Base-by-base conservation (phyloP, 2,113 vertebrate genomes). In the Pseudorasbora parva region DNA sequence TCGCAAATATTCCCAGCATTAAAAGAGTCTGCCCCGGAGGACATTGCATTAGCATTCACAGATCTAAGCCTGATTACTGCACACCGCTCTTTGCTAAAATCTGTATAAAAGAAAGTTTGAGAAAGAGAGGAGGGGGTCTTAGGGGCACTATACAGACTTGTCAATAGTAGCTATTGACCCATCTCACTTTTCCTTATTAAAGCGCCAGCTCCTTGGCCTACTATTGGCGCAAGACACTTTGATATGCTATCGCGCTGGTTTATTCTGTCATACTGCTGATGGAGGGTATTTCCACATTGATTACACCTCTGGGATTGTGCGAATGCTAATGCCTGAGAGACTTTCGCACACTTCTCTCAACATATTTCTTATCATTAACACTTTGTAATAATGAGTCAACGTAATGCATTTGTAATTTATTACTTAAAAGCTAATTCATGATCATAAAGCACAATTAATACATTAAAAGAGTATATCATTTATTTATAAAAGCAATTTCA, bases 251-350 rank as follows among this genome's bases (percentile, higher is more conserved):
- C 45, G 71, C 59, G 85, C 81, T 84, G 89, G 91, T 82, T 90
- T 85, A 59, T 88, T 87, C 88, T 84, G 88, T 91, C 90, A 87
- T 91, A 89, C 85, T 93, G 94, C 94, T 95, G 93, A 94, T 89
- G 89, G 89, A 81, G 85, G 83, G 90, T 89, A 88, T 94, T 92
- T 91, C 88, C 71, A 30, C 91, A 92, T 92, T 90, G 93, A 95
- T 94, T 92, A 92, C 86, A 91, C 92, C 86, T 69, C 85, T 89
- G 92, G 91, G 92, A 95, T 93, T 92, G 92, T 7, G 89, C 90
- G 73, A 87, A 93, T 91, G 91, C 91, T 92, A 93, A 93, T 93
- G 88, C 23, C n/a, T 30, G 49, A 86, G 75, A 73, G 60, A 8
- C 47, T 27, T 51, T 62, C 2, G 2, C 69, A 62, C 81, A 12